Evolutionary conservation across 2,797 vertebrate species (phyloP), one percentile per base, ranked within the genome.

Genomic region (Cottoperca gobio): DNA sequence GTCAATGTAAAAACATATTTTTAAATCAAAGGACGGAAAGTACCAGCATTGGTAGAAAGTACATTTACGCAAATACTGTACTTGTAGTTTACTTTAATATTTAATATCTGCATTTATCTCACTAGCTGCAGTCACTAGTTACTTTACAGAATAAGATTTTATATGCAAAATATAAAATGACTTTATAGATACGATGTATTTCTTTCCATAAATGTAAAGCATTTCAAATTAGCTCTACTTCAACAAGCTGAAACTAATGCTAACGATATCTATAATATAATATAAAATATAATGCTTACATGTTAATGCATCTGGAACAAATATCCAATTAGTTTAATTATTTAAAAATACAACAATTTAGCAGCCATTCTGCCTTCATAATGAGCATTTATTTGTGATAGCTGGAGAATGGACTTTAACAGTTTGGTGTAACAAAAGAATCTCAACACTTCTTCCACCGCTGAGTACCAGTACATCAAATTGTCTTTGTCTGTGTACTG

Each of bases 401-500:
- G 13, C 14, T 17, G 24, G 26, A 46, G 8, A 39, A 5, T 65
- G 11, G 0, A 31, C n/a, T 53, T 59, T 53, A 61, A 28, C 26
- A 28, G 13, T 37, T 33, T 40, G 40, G 12, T 45, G 59, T 13
- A 39, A 21, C 23, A 42, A 66, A 33, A 7, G 0, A 31, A 68
- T 45, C 35, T 14, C 12, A 66, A 37, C 43, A 48, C 28, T 3
- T 16, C 1, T 0, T 77, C 33, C 26, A 23, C 31, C 33, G 8
- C 60, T 37, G 55, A 35, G 21, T 19, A 37, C 16, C 53, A 70
- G 50, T 62, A 42, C 50, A 57, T 58, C 71, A 61, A 63, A 60
- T 52, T 48, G 70, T 80, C 68, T 85, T 59, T 63, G 53, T 70
- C 24, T 81, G 66, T 78, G 31, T n/a, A 63, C 72, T 76, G 52